phyloP scores from a whole-genome alignment of 2,797 vertebrate genomes.

The Enteromius thamalakanensis region DNA sequence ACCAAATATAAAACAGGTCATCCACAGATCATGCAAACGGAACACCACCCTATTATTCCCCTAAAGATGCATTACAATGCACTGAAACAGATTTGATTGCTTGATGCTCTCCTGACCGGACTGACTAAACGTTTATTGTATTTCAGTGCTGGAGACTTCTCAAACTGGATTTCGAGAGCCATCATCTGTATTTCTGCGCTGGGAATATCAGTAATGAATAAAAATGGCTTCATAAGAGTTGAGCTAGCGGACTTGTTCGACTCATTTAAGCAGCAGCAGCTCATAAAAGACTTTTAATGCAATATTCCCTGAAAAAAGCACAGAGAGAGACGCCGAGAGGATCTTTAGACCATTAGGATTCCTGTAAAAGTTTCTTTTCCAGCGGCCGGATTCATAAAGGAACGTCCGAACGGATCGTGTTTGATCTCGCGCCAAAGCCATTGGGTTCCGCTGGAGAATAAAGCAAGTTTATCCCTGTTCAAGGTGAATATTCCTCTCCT shows the following conservation, averaged over 20 bases:
- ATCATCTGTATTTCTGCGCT: constrained; percentile 45
- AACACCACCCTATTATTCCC: neutral
- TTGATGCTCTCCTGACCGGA: neutral
- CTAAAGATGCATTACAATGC: neutral
- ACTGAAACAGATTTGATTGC: neutral
- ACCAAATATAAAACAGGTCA: neutral
- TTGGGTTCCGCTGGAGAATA: neutral
- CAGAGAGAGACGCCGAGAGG: neutral
- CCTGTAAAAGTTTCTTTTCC: neutral
- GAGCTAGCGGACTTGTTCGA: neutral
- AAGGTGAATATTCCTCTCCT: neutral
- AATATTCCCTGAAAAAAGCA: constrained; percentile 15
- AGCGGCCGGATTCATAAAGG: neutral
- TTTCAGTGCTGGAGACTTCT: constrained; percentile 1
- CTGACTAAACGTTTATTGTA: neutral
- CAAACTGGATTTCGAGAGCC: constrained; percentile 8
- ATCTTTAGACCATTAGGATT: neutral
- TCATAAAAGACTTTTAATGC: constrained; percentile 5
- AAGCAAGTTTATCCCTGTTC: neutral
- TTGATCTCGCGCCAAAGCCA: neutral
- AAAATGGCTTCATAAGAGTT: constrained; percentile 30
- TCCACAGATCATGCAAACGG: neutral
- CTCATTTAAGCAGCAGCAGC: constrained; percentile 10
- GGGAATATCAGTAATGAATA: constrained; percentile 66
- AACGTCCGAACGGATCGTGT: neutral